Conservation (phyloP, 2,888 invertebrate species). For the Chymomyza fuscimana region DNA sequence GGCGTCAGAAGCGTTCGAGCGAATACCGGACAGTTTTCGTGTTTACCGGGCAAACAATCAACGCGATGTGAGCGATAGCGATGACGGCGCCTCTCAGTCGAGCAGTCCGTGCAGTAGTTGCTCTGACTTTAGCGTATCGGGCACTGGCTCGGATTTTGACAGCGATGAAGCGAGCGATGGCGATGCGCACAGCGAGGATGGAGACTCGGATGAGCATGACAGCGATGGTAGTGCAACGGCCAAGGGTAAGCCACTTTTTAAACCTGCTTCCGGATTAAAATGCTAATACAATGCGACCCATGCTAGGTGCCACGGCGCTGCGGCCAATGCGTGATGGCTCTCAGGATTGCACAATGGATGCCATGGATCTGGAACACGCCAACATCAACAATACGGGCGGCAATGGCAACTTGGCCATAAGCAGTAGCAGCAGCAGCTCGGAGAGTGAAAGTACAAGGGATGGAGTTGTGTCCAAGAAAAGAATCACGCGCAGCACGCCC, state of each 20-base stretch:
- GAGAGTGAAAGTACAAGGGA: slow-evolving; percentile 58
- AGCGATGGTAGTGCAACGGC: slow-evolving; percentile 22
- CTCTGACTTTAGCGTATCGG: slow-evolving; percentile 77
- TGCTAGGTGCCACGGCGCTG: slow-evolving; percentile 3
- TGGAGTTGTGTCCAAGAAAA: slow-evolving; percentile 31
- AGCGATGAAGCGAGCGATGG: slow-evolving; percentile 78
- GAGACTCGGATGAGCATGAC: slow-evolving; percentile 54
- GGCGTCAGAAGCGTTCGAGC: slow-evolving; percentile 64
- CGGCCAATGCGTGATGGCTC: slow-evolving; percentile 40
- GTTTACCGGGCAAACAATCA: slow-evolving; percentile 81
- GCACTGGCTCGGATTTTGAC: slow-evolving; percentile 78
- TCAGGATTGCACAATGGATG: slow-evolving; percentile 63
- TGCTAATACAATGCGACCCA: background rate
- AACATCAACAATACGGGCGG: slow-evolving; percentile 46
- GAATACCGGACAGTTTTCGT: slow-evolving; percentile 81
- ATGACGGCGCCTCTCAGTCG: slow-evolving; percentile 77
- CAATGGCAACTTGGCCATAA: slow-evolving; percentile 69
- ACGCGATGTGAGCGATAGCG: slow-evolving; percentile 78
- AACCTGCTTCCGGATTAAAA: background rate
- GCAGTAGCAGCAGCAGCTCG: slow-evolving; percentile 64
- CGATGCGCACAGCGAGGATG: slow-evolving; percentile 77
- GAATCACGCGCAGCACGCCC: slow-evolving; percentile 52
- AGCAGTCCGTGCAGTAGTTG: slow-evolving; percentile 80
- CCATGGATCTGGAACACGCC: slow-evolving; percentile 62
- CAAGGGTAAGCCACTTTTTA: slow-evolving; percentile 14